phyloP scores from a whole-genome alignment of 2,888 invertebrate genomes.

The Oxyteleia sp. region DNA sequence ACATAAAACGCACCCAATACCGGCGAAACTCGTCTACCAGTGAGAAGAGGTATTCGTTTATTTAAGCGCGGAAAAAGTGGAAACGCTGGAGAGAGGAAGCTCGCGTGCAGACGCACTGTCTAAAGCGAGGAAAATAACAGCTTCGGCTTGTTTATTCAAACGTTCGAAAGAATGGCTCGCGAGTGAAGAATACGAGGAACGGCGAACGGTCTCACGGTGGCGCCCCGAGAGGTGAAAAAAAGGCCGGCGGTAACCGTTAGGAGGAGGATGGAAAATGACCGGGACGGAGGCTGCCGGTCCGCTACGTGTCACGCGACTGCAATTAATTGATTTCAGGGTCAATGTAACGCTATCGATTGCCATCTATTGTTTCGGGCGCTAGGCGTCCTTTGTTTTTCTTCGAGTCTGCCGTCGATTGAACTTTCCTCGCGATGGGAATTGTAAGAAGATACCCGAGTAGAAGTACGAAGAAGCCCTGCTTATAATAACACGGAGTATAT shows the following conservation, averaged over 20 bases:
- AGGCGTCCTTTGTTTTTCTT: too few relatives aligned
- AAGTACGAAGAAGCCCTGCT: conserved; percentile 57
- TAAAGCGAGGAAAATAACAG: conserved; percentile 65
- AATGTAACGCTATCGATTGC: too few relatives aligned
- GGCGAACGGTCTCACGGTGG: too few relatives aligned
- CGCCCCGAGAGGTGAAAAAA: too few relatives aligned
- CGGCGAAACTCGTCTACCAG: conserved; percentile 60
- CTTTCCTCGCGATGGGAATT: too few relatives aligned
- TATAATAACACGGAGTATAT: conserved; percentile 64
- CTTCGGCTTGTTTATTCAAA: conserved; percentile 66
- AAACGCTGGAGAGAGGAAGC: conserved; percentile 47
- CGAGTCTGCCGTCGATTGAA: too few relatives aligned
- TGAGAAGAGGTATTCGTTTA: conserved; percentile 69
- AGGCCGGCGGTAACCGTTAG: too few relatives aligned
- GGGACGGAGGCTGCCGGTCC: too few relatives aligned
- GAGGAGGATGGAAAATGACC: too few relatives aligned
- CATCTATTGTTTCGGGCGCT: too few relatives aligned
- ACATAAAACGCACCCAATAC: conserved; percentile 52
- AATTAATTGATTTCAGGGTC: too few relatives aligned
- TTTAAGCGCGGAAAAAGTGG: conserved; percentile 67
- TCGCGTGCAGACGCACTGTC: conserved; percentile 63
- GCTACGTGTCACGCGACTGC: too few relatives aligned
- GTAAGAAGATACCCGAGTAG: conserved; percentile 40
- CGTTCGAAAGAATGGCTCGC: conserved; percentile 34
- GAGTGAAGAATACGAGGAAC: conserved; percentile 32